These are phyloP conservation scores for Callospermophilus lateralis DNA, from an alignment of 2,113 vertebrate genomes.

Conservation along the genomic window DNA sequence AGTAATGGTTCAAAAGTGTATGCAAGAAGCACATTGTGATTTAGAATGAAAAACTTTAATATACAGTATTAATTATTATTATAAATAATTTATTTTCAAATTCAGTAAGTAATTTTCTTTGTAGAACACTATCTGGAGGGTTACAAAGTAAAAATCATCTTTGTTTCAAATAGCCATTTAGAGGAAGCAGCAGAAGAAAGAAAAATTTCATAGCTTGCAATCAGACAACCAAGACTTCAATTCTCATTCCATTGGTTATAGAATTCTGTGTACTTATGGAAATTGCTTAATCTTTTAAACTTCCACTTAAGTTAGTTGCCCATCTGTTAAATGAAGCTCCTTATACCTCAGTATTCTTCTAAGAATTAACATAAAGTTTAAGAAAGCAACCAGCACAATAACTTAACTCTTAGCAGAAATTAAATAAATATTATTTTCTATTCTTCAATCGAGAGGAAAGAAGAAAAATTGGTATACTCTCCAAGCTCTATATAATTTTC, in stretches of 20 bases:
- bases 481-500: slow-evolving; percentile 45
- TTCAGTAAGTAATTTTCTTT: not conserved
- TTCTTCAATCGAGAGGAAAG: not conserved
- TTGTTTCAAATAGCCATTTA: not conserved
- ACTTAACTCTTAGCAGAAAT: not conserved
- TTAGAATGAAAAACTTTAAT: not conserved
- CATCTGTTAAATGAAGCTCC: not conserved
- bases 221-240: not conserved
- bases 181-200: not conserved
- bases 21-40: not conserved
- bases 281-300: not conserved
- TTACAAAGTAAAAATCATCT: not conserved
- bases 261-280: not conserved
- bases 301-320: not conserved
- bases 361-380: not conserved
- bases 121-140: not conserved
- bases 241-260: not conserved
- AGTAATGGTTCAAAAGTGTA: not conserved
- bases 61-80: not conserved
- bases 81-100: not conserved
- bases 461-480: slow-evolving; percentile 55
- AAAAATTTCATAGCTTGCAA: not conserved
- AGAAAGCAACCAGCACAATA: not conserved
- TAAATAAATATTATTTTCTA: slow-evolving; percentile 40
- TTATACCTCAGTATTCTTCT: not conserved